Conservation (phyloP, 2,888 invertebrate species). For the Diarsia mendica region DNA sequence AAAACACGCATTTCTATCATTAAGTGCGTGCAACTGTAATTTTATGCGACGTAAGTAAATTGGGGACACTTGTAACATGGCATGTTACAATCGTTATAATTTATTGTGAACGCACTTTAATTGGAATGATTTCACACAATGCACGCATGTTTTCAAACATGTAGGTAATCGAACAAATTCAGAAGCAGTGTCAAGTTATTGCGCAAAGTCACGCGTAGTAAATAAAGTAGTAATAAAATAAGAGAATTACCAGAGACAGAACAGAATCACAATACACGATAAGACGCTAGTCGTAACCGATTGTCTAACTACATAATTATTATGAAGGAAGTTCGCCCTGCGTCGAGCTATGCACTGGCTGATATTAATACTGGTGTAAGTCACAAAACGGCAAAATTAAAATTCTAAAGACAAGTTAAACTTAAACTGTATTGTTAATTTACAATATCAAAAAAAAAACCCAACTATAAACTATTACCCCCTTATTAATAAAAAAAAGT, state of each 20-base stretch:
- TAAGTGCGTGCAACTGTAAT: constrained; percentile 37
- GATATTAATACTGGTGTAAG: neutral
- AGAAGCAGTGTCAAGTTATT: constrained; percentile 21
- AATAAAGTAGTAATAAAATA: neutral
- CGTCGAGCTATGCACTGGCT: neutral
- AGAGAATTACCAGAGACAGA: neutral
- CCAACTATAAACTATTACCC: neutral
- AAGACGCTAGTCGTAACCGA: neutral
- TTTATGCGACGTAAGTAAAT: constrained; percentile 9
- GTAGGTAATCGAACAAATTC: constrained; percentile 8
- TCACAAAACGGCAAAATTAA: neutral
- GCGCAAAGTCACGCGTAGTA: neutral
- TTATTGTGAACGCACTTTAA: constrained; percentile 19
- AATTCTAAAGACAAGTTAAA: neutral
- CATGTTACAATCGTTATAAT: constrained; percentile 16
- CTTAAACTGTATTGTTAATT: neutral
- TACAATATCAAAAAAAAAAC: neutral
- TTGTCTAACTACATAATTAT: too few species aligned
- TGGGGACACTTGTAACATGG: constrained; percentile 28
- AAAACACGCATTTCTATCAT: constrained; percentile 40
- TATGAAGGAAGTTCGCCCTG: too few species aligned
- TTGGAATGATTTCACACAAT: constrained; percentile 16
- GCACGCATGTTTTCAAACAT: constrained; percentile 29
- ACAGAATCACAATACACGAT: neutral
- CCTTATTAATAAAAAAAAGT: too few species aligned